phyloP scores from a whole-genome alignment of 2,113 vertebrate genomes.

The Ploceus nigricollis region DNA sequence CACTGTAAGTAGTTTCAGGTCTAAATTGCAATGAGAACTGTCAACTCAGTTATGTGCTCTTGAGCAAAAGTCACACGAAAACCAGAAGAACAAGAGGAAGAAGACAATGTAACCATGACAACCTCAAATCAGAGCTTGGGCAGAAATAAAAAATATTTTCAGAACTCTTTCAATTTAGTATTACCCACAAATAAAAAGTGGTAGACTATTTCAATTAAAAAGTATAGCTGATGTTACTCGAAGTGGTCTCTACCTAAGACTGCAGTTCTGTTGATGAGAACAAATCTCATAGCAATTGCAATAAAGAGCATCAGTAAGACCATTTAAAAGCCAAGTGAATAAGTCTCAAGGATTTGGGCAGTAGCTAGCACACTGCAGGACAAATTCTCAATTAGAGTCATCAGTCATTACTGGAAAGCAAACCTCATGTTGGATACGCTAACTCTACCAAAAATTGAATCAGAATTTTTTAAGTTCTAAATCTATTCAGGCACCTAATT shows the following conservation, averaged over 20 bases:
- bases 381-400: neutral
- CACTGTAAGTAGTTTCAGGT: neutral
- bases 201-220: neutral
- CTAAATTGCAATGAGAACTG: neutral
- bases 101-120: neutral
- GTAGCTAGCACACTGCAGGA: neutral
- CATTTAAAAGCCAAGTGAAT: neutral
- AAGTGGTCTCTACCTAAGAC: neutral
- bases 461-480: neutral
- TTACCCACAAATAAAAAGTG: neutral
- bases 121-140: neutral
- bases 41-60: neutral
- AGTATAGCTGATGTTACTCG: neutral
- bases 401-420: neutral
- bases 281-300: neutral
- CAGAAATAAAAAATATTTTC: neutral
- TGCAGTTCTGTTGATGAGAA: neutral
- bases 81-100: neutral
- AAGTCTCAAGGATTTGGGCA: neutral
- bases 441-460: neutral
- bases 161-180: neutral
- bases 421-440: neutral
- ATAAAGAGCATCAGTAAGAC: neutral
- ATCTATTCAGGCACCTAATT: neutral
- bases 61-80: neutral